Evolutionary conservation across 2,113 vertebrate genomes (phyloP).

Genomic region (Chloebia gouldiae): DNA sequence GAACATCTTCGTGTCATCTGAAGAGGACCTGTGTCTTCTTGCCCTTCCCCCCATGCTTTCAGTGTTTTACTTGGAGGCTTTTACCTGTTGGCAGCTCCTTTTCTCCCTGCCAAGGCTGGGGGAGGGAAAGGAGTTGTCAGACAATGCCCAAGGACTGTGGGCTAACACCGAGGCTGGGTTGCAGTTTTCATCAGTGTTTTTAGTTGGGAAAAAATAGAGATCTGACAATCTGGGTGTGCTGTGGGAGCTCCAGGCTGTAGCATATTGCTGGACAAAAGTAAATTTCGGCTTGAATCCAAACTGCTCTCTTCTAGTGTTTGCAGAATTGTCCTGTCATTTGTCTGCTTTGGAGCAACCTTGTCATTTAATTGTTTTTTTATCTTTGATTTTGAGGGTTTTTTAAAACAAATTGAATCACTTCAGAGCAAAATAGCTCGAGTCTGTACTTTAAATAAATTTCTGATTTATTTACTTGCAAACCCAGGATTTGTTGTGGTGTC

Average conservation of each 20-base stretch:
- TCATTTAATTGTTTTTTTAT: background rate
- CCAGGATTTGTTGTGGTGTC: too few relatives aligned
- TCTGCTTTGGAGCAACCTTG: background rate
- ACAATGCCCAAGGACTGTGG: background rate
- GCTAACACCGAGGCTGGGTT: background rate
- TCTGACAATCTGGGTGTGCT: background rate
- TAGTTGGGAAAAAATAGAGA: accelerated
- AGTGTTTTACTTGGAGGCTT: background rate
- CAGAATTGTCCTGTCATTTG: background rate
- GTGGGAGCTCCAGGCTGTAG: too few relatives aligned
- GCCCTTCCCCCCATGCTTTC: background rate
- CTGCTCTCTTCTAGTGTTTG: background rate
- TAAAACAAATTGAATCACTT: background rate
- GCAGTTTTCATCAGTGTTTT: background rate
- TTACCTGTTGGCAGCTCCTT: background rate
- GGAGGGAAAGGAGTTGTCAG: background rate
- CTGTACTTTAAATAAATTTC: background rate
- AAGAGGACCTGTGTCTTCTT: background rate
- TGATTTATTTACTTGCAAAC: background rate
- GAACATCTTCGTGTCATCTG: accelerated
- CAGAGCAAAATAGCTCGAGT: background rate
- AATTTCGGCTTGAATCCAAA: background rate
- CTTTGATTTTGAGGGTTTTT: background rate
- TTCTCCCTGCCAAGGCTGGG: background rate
- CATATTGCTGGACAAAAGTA: background rate